These are phyloP conservation scores for Astatotilapia flaviijosephi DNA, from an alignment of 2,113 vertebrate genomes.

Conservation along the genomic window DNA sequence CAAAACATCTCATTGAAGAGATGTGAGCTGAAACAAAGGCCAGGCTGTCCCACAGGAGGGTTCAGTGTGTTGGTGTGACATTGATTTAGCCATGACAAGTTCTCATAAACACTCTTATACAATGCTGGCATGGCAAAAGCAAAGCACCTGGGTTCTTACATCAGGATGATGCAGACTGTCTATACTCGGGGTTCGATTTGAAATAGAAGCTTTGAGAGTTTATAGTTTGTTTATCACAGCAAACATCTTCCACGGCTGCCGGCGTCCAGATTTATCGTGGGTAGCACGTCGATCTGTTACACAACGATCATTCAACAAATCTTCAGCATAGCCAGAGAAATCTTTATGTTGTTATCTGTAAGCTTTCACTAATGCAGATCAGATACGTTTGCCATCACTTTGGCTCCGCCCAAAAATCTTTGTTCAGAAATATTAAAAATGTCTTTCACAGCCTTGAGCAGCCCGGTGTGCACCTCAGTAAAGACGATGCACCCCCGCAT, in stretches of 20 bases:
- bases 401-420: not conserved
- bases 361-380: not conserved
- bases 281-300: not conserved
- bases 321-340: not conserved
- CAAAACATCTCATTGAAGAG: not conserved
- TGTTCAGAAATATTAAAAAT: not conserved
- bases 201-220: not conserved
- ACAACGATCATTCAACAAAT: not conserved
- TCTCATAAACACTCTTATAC: not conserved
- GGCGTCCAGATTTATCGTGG: not conserved
- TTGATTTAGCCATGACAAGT: not conserved
- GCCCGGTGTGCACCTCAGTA: not conserved
- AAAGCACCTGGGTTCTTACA: not conserved
- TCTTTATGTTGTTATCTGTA: not conserved
- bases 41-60: not conserved
- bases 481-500: not conserved
- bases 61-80: not conserved
- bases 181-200: accelerated
- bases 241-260: not conserved
- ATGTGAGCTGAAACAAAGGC: not conserved
- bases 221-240: not conserved
- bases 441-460: not conserved
- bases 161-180: not conserved
- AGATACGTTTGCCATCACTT: not conserved
- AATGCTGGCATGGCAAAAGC: not conserved